Evolutionary conservation across 2,888 invertebrate species (phyloP).

Genomic region (Miltochrista miniata): DNA sequence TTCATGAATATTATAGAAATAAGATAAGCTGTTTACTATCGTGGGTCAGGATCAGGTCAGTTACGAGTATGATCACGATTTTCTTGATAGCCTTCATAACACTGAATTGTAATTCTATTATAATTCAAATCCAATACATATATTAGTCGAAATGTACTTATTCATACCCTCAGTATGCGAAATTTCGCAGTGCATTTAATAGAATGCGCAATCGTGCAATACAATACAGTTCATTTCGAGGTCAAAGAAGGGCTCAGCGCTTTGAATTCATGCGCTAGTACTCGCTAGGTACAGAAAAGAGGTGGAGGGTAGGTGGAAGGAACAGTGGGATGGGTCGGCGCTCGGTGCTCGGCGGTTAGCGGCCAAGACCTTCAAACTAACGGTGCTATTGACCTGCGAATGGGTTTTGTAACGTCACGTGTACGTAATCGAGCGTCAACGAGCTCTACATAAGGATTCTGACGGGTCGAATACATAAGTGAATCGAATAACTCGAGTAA

Average conservation of each 20-base stretch:
- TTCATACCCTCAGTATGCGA: no score
- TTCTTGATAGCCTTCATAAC: no score
- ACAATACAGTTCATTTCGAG: constrained; percentile 1
- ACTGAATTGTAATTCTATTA: no score
- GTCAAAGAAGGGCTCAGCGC: constrained; percentile 6
- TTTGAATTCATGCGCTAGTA: constrained; percentile 15
- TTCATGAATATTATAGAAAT: no score
- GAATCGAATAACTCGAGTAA: constrained; percentile 10
- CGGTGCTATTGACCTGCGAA: constrained; percentile 68
- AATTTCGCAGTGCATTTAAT: no score
- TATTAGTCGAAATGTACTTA: no score
- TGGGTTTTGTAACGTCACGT: constrained; percentile 45
- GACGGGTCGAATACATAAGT: constrained; percentile 20
- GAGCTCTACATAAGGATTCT: constrained; percentile 24
- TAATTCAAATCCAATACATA: no score
- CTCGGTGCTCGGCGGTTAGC: constrained; percentile 43
- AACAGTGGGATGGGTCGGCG: constrained; percentile 39
- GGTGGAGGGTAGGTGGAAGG: constrained; percentile 32
- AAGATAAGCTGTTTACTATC: no score
- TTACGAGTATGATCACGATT: neutral
- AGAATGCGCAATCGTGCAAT: neutral
- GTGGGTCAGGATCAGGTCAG: no score
- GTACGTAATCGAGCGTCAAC: constrained; percentile 45
- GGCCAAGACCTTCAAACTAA: constrained; percentile 66
- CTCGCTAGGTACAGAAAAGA: constrained; percentile 17